Percentiles rank a stretch among this genome's conserved stretches.
These are phyloP conservation scores for Sphaeramia orbicularis DNA, from an alignment of 2,797 vertebrate species.

Conservation along the genomic window DNA sequence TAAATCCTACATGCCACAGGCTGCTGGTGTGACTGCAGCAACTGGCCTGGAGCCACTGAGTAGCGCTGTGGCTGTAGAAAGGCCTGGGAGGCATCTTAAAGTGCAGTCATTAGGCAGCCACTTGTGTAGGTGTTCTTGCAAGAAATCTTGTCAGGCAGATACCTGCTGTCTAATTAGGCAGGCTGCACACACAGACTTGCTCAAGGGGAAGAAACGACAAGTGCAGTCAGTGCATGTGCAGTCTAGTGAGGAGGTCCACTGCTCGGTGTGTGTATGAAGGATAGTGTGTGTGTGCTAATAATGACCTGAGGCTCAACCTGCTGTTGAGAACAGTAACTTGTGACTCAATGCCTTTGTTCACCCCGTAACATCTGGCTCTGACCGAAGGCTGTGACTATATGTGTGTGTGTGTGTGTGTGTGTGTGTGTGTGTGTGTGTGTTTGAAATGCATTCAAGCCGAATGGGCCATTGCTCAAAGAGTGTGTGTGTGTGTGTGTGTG, in stretches of 20 bases:
- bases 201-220: constrained; percentile 67
- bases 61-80: background rate
- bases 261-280: constrained; percentile 42
- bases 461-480: constrained; percentile 66
- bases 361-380: constrained; percentile 81
- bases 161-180: constrained; percentile 85
- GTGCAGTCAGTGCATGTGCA: constrained; percentile 55
- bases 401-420: constrained; percentile 28
- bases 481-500: constrained; percentile 46
- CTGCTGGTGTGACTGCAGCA: constrained; percentile 36
- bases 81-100: constrained; percentile 78
- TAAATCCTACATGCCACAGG: constrained; percentile 14
- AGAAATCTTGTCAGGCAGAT: constrained; percentile 87
- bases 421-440: constrained; percentile 50
- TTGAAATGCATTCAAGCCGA: constrained; percentile 70
- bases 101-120: constrained; percentile 79
- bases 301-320: constrained; percentile 85
- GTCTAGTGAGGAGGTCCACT: constrained; percentile 39
- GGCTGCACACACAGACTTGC: constrained; percentile 58
- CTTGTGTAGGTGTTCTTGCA: constrained; percentile 85
- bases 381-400: constrained; percentile 72
- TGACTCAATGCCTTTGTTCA: constrained; percentile 82
- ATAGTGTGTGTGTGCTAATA: constrained; percentile 73
- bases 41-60: constrained; percentile 43
- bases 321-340: constrained; percentile 82